phyloP scores from a whole-genome alignment of 2,797 vertebrate species.

The Darevskia mixta region DNA sequence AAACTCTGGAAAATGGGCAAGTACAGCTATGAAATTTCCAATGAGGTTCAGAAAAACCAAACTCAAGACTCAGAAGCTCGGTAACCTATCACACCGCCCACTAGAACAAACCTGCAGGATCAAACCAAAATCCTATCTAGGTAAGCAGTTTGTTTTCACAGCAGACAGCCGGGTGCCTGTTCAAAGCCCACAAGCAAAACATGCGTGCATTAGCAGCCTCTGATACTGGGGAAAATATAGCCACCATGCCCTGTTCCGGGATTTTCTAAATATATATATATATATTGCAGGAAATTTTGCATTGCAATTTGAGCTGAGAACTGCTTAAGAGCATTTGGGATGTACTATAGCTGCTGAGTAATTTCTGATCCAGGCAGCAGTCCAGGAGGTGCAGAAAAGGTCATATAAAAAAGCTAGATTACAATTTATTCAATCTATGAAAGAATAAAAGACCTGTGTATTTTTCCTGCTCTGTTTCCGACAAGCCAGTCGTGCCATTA shows the following conservation, averaged over 20 bases:
- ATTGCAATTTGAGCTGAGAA: background rate
- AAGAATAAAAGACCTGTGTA: slow-evolving; percentile 85
- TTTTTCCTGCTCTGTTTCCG: slow-evolving; percentile 85
- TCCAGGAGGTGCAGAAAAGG: background rate
- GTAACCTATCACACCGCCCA: background rate
- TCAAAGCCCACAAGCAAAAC: background rate
- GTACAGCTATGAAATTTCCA: background rate
- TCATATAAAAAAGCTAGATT: background rate
- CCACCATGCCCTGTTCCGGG: too few relatives aligned
- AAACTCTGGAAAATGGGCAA: slow-evolving; percentile 83
- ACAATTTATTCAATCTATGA: background rate
- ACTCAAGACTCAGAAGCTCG: background rate
- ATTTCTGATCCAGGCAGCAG: background rate
- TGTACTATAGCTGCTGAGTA: background rate
- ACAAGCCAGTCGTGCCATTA: slow-evolving; percentile 86
- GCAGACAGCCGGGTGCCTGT: background rate
- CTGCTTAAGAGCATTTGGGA: background rate
- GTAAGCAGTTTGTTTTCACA: background rate
- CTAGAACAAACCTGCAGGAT: background rate
- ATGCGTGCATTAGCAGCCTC: background rate
- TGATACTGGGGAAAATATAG: too few relatives aligned
- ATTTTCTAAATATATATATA: background rate
- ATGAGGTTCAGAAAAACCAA: background rate
- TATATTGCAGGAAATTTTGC: background rate
- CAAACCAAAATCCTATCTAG: background rate